Evolutionary conservation across 92 coral and sea anemone genomes (phyloP), one percentile per base, ranked within the genome.

Genomic region (Virgularia gustaviana): DNA sequence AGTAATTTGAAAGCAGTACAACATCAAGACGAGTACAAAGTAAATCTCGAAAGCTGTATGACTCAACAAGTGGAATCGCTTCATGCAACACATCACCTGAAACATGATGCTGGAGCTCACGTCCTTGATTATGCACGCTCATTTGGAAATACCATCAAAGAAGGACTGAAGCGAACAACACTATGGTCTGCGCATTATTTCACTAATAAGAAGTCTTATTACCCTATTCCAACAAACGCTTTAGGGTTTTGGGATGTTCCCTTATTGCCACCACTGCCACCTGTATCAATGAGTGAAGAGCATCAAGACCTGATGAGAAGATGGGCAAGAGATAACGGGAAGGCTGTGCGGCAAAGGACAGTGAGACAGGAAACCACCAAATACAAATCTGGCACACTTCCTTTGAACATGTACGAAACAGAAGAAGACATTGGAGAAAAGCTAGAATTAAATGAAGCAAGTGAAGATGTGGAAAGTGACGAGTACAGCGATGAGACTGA

Each of bases 351-450:
- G 43, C 80, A 80, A 55, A 53, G 85, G 66, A 64, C 65, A 23
- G 81, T 82, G 49, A 58, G 82, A 65, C 84, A 59, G 71, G 84
- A 80, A 54, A 77, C 80, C 22, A 81, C 77, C 53, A 81, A 63
- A 81, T 81, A 63, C 71, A 81, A 81, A 44, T 70, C 81, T 2
- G 81, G 85, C 13, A 81, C 81, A 36, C 68, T 81, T 70, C 85
- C 85, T 36, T 54, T 81, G 9, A 81, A 65, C 76, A 81, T 81
- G 81, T 74, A 81, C 53, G 42, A 70, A 35, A 70, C 80, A 18
- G 49, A 79, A 71, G 87, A 33, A 35, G 70, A 74, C 57, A 68
- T 77, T 32, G 66, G 44, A 31, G 81, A 81, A 13, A 81, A 75
- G 75, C 16, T 81, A 52, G 54, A 42, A 60, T 51, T 65, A 36